phyloP scores from a whole-genome alignment of 2,888 invertebrate genomes.

The Netelia inedita region DNA sequence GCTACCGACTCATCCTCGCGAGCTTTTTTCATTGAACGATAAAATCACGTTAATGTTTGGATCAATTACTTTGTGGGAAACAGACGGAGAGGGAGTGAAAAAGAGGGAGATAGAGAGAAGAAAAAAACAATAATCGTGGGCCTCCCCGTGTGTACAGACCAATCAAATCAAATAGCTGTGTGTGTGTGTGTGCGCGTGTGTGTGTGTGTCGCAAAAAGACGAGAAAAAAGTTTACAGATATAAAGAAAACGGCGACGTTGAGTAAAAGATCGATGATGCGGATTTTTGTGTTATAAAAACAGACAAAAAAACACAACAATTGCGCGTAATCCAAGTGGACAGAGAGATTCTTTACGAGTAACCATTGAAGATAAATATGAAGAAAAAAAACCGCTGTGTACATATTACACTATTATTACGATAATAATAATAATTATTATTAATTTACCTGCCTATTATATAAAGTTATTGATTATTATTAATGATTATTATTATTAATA shows the following conservation, averaged over 20 bases:
- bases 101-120: neutral
- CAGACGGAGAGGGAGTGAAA: slow-evolving; percentile 11
- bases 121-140: slow-evolving; percentile 63
- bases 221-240: slow-evolving; percentile 5
- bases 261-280: slow-evolving; percentile 33
- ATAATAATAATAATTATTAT: slow-evolving; percentile 77
- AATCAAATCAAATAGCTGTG: slow-evolving; percentile 79
- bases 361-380: slow-evolving; percentile 67
- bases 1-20: slow-evolving; percentile 16
- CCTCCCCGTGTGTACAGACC: slow-evolving; percentile 81
- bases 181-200: slow-evolving; percentile 70
- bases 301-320: neutral
- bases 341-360: slow-evolving; percentile 71
- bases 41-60: slow-evolving; percentile 30
- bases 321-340: slow-evolving; percentile 48
- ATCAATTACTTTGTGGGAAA: slow-evolving; percentile 3
- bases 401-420: slow-evolving; percentile 82
- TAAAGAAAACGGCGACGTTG: slow-evolving; percentile 19
- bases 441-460: slow-evolving; percentile 83
- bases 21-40: slow-evolving; percentile 15
- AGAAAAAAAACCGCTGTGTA: slow-evolving; percentile 77
- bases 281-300: slow-evolving; percentile 43
- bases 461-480: slow-evolving; percentile 82
- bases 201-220: slow-evolving; percentile 32
- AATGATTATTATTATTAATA: slow-evolving; percentile 75